Base-by-base conservation (phyloP, 1,140 invertebrate genomes). In the Eulimnadia texana region DNA sequence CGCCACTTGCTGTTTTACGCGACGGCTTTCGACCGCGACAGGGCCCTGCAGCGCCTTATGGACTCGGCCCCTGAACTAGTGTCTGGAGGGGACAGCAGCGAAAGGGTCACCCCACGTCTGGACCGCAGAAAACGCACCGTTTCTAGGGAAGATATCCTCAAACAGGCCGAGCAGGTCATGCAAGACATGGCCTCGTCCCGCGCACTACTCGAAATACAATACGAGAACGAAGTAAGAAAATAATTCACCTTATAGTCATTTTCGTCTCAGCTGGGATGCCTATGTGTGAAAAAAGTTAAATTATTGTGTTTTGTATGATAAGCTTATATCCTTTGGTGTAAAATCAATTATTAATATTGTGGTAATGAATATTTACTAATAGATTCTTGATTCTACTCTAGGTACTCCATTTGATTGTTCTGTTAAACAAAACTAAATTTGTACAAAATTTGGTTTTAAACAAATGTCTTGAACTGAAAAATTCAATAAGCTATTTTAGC, bases 1-100 rank as follows among this genome's bases (percentile, higher is more conserved):
- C 79, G 94, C 9, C 93, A 98, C 73, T 76, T 97, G 67, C 74
- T 98, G 33, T 90, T 98, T 75, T 98, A 97, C 76, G 90, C 92
- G 42, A 94, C 91, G 42, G 91, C 91, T 29, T 98, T 98, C 75
- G 94, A 98, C 77, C 81, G 94, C 51, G 91, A 94, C 75, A 81
- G 95, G 70, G 93, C 94, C 42, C 76, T 98, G 61, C 91, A 96
- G 74, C 81, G 91, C 55, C 78, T 98, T 58, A 76, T 97, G 63
- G 94, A 98, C 73, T 86, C 87, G 55, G 83, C 84, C 3, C 88
- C 87, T 0, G 90, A 93, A 75, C 74, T 86, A 59, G 82, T 76
- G 78, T 71, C 74, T 62, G 75, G 72, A 61, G 72, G 71, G 56
- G 58, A 67, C 61, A 68, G 69, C 42, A 59, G 56, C 67, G 91